Percentiles rank a stretch among this genome's conserved stretches.
Evolutionary conservation across 2,797 vertebrate genomes (phyloP).

Genomic region (Anas bahamensis): DNA sequence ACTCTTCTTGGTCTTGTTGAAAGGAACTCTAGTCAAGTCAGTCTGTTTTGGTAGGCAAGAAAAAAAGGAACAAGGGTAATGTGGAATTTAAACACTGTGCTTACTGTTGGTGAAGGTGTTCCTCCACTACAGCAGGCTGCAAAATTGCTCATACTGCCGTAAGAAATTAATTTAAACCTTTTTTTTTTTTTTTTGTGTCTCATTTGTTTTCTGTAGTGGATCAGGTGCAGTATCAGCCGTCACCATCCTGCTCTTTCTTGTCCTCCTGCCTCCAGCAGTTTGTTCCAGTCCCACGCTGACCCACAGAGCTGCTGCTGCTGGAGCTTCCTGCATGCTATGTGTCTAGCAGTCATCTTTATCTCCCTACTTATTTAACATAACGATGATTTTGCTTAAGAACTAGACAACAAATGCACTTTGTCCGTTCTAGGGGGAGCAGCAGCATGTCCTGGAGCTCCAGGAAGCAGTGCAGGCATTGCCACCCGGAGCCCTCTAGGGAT

Average conservation of each 20-base stretch:
- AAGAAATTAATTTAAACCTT: background rate
- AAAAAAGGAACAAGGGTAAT: background rate
- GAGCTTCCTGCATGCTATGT: background rate
- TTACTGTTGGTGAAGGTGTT: background rate
- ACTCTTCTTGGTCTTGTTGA: background rate
- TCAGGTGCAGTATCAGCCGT: background rate
- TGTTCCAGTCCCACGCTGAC: background rate
- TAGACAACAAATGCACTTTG: background rate
- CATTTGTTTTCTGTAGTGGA: fast-evolving
- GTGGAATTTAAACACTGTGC: background rate
- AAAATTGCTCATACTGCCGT: background rate
- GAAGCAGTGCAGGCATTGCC: background rate
- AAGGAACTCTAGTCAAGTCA: background rate
- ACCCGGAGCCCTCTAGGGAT: background rate
- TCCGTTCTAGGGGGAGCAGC: background rate
- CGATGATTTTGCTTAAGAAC: fast-evolving
- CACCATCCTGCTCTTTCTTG: background rate
- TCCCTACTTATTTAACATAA: background rate
- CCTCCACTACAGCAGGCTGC: background rate
- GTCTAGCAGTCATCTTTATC: background rate
- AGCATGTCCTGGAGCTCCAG: background rate
- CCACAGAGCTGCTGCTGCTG: background rate
- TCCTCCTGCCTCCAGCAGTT: background rate
- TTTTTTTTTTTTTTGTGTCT: background rate
- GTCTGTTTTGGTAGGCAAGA: background rate